Conservation (phyloP, 2,797 vertebrate species). For the Tiaroga cobitis region DNA sequence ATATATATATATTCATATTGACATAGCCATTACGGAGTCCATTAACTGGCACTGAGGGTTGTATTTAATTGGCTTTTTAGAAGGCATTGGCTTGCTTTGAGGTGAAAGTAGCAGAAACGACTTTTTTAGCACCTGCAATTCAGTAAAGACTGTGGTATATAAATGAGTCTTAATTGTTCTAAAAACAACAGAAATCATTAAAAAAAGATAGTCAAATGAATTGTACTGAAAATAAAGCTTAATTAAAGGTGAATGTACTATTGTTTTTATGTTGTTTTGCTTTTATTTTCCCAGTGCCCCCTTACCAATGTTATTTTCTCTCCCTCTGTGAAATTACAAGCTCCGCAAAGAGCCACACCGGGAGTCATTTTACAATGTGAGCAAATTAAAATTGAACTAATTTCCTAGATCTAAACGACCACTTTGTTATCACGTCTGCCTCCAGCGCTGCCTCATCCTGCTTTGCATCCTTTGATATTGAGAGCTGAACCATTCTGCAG, state of each 20-base stretch:
- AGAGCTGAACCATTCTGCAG: slow-evolving; percentile 62
- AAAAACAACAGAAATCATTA: slow-evolving; percentile 5
- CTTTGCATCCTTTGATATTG: slow-evolving; percentile 57
- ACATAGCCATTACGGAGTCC: slow-evolving; percentile 49
- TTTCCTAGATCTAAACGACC: slow-evolving; percentile 38
- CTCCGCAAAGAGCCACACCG: slow-evolving; percentile 12
- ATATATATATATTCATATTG: slow-evolving; percentile 47
- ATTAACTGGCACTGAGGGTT: slow-evolving; percentile 50
- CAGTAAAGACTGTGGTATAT: neutral
- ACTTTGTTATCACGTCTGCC: slow-evolving; percentile 32
- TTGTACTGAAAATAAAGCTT: slow-evolving; percentile 17
- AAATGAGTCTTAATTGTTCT: slow-evolving; percentile 1
- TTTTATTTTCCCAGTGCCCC: slow-evolving; percentile 16
- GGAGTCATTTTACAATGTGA: slow-evolving; percentile 36
- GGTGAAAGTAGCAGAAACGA: slow-evolving; percentile 3
- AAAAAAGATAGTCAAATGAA: neutral
- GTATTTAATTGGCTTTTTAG: slow-evolving; percentile 54
- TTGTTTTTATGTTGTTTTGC: slow-evolving; percentile 20
- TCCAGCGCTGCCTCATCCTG: slow-evolving; percentile 42
- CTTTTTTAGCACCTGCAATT: slow-evolving; percentile 7
- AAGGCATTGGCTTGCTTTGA: neutral
- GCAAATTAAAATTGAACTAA: slow-evolving; percentile 48
- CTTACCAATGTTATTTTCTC: neutral
- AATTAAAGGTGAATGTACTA: slow-evolving; percentile 21
- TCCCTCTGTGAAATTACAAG: slow-evolving; percentile 26